A percentile compares a stretch with the other conserved stretches of the same genome.
Evolutionary conservation across 1,140 invertebrate genomes (phyloP).

Genomic region (Cheumatopsyche charites): DNA sequence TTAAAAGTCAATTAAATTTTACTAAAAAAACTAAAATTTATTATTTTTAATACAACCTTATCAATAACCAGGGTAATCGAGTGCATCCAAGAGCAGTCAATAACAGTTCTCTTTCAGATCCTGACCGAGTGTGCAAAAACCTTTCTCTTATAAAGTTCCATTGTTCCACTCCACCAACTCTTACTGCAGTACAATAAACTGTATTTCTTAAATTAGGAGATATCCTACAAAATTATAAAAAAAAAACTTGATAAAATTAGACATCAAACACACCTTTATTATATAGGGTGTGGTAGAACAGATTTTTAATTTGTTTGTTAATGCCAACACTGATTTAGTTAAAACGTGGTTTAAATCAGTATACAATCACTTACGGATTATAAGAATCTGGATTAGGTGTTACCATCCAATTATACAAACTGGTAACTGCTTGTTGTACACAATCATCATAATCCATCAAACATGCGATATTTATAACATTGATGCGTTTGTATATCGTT

Average conservation of each 20-base stretch:
- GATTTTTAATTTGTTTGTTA: too few relatives aligned
- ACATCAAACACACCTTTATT: conserved; percentile 13
- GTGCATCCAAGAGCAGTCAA: conserved; percentile 80
- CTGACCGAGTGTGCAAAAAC: conserved; percentile 74
- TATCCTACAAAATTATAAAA: conserved; percentile 67
- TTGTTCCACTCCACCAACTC: conserved; percentile 76
- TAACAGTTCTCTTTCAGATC: conserved; percentile 76
- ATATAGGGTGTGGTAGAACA: too few relatives aligned
- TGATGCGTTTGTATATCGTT: conserved; percentile 70
- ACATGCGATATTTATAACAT: conserved; percentile 73
- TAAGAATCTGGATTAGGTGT: conserved; percentile 70
- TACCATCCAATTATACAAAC: conserved; percentile 76
- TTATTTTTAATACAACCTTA: conserved; percentile 56
- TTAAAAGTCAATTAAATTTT: background rate
- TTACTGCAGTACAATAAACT: conserved; percentile 85
- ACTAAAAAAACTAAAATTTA: too few relatives aligned
- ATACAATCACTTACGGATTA: conserved; percentile 69
- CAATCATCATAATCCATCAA: conserved; percentile 72
- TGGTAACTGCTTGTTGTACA: conserved; percentile 67
- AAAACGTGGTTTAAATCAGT: too few relatives aligned
- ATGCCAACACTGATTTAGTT: too few relatives aligned
- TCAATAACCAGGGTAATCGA: conserved; percentile 76
- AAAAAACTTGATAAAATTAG: conserved; percentile 12
- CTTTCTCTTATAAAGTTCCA: conserved; percentile 86
- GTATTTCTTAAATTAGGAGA: conserved; percentile 79